phyloP scores from a whole-genome alignment of 2,113 vertebrate genomes.

The Leucopsar rothschildi region DNA sequence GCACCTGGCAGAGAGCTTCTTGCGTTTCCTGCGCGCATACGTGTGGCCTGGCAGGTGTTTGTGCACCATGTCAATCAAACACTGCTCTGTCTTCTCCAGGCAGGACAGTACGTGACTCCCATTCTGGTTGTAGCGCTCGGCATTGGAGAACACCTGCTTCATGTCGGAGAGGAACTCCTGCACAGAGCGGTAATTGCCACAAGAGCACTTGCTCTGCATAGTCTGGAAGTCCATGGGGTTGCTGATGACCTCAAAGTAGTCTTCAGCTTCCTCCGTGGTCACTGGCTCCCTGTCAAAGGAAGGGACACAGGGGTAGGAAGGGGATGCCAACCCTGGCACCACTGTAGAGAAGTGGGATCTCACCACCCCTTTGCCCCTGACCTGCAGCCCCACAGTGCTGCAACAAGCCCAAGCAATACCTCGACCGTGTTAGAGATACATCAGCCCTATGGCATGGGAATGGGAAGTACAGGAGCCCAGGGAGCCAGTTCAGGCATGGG shows the following conservation, averaged over 20 bases:
- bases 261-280: slow-evolving; percentile 88
- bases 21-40: slow-evolving; percentile 85
- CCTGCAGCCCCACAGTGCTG: neutral
- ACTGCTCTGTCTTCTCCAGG: slow-evolving; percentile 90
- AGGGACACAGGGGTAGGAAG: neutral
- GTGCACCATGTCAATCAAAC: slow-evolving; percentile 85
- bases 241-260: slow-evolving; percentile 90
- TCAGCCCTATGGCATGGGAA: rapidly evolving
- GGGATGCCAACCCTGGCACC: rapidly evolving
- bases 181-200: slow-evolving; percentile 81
- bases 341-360: neutral
- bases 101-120: slow-evolving; percentile 88
- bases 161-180: slow-evolving; percentile 90
- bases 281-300: slow-evolving; percentile 86
- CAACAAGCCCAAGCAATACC: neutral
- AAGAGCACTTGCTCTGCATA: slow-evolving; percentile 89
- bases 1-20: slow-evolving; percentile 73
- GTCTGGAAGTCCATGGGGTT: slow-evolving; percentile 96
- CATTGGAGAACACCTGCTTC: slow-evolving; percentile 93
- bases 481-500: neutral
- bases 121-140: slow-evolving; percentile 90
- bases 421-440: rapidly evolving
- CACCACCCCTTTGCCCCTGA: rapidly evolving
- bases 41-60: slow-evolving; percentile 88
- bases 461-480: neutral